phyloP scores from a whole-genome alignment of 2,797 vertebrate genomes.

The Microcaecilia unicolor region DNA sequence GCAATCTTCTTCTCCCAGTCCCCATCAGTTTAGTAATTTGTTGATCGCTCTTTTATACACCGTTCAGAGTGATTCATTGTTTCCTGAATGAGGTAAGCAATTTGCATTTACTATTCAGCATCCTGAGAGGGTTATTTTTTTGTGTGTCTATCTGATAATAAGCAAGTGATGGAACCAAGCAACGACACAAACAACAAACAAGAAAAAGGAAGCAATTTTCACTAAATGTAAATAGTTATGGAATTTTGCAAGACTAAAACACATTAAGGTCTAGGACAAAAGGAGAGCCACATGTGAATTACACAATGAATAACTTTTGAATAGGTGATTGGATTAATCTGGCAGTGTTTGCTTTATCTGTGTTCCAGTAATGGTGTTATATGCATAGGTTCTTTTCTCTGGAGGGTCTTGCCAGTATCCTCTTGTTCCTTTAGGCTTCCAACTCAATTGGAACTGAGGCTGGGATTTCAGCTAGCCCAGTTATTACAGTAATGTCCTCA shows the following conservation, averaged over 20 bases:
- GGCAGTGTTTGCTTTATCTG: slow-evolving; percentile 10
- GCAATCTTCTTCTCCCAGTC: no score
- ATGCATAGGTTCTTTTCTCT: no score
- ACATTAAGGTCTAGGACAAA: slow-evolving; percentile 3
- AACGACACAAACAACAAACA: slow-evolving; percentile 1
- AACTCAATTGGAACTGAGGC: no score
- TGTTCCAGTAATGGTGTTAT: slow-evolving; percentile 8
- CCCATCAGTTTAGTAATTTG: no score
- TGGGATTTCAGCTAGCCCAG: no score
- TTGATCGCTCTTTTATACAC: no score
- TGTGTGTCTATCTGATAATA: no score
- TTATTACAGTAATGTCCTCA: no score
- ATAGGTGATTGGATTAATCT: slow-evolving; percentile 2
- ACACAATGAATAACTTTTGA: not conserved
- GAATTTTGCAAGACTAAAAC: slow-evolving; percentile 14
- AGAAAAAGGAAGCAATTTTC: slow-evolving; percentile 10
- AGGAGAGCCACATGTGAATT: slow-evolving; percentile 7
- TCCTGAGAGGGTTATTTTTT: no score
- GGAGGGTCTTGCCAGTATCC: no score
- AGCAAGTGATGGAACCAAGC: slow-evolving; percentile 10
- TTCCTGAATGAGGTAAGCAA: not conserved
- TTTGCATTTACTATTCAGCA: no score
- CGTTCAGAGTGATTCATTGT: not conserved
- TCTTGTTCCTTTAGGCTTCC: no score
- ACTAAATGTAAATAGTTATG: slow-evolving; percentile 6